phyloP scores from a whole-genome alignment of 2,113 vertebrate species.

The Pelecanus crispus region DNA sequence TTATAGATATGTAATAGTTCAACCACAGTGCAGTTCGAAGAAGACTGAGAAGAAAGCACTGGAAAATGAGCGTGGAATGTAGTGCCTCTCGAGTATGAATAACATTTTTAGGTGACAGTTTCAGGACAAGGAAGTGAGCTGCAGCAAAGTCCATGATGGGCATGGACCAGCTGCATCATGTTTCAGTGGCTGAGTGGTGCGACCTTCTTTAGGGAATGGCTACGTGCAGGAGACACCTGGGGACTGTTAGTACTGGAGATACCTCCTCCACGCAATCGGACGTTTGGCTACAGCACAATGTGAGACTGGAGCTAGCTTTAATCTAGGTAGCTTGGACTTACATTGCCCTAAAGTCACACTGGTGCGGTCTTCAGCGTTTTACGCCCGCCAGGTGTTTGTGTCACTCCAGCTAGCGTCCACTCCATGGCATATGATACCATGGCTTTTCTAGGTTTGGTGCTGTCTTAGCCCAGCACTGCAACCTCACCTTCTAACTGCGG shows the following conservation, averaged over 20 bases:
- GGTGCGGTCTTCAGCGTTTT: not conserved
- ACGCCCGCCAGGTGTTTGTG: not conserved
- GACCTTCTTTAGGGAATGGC: not conserved
- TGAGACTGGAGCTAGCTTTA: not conserved
- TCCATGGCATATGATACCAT: accelerated
- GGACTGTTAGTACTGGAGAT: not conserved
- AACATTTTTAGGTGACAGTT: slow-evolving; percentile 4
- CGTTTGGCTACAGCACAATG: not conserved
- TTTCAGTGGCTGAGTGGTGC: not conserved
- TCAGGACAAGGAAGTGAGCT: not conserved
- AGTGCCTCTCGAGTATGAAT: not conserved
- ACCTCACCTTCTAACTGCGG: not conserved
- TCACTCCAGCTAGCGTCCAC: not conserved
- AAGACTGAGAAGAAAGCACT: not conserved
- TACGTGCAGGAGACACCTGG: not conserved
- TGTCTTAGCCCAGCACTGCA: not conserved
- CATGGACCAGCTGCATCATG: not conserved
- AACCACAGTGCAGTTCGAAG: slow-evolving; percentile 8
- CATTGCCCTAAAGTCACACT: not conserved
- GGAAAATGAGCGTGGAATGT: not conserved
- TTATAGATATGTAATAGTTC: not conserved
- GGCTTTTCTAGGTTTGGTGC: not conserved
- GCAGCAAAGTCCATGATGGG: not conserved
- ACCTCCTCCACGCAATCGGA: not conserved
- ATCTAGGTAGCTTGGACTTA: not conserved